Percentiles rank a stretch among this genome's conserved stretches.
Conservation (phyloP, 2,797 vertebrate species). For the Prunella strophiata region DNA sequence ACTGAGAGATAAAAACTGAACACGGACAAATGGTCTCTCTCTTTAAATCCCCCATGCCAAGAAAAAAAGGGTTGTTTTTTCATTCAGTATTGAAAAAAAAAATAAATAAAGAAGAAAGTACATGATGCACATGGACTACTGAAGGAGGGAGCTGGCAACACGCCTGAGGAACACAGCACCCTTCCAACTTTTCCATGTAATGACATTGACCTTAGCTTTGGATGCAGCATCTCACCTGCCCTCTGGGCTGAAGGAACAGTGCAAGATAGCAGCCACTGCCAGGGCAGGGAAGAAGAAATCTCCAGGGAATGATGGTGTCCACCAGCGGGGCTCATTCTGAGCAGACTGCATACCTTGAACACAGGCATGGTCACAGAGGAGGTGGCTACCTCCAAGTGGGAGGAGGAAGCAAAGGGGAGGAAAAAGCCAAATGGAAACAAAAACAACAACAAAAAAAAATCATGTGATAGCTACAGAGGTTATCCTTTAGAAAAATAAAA, state of each 20-base stretch:
- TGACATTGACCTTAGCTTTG: slow-evolving; percentile 60
- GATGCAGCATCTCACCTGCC: slow-evolving; percentile 59
- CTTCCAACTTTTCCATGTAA: slow-evolving; percentile 45
- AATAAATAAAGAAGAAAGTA: slow-evolving; percentile 12
- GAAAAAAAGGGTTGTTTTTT: slow-evolving; percentile 26
- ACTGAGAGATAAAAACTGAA: slow-evolving; percentile 47
- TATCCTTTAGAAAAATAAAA: slow-evolving; percentile 22
- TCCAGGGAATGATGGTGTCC: slow-evolving; percentile 30
- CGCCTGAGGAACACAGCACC: slow-evolving; percentile 25
- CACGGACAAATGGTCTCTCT: neutral
- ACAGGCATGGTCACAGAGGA: slow-evolving; percentile 49
- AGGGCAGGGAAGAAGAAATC: slow-evolving; percentile 69
- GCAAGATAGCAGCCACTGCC: slow-evolving; percentile 58
- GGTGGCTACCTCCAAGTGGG: slow-evolving; percentile 35
- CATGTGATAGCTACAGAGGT: slow-evolving; percentile 49
- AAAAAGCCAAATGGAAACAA: slow-evolving; percentile 65
- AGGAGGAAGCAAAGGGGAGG: slow-evolving; percentile 49
- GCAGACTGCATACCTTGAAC: slow-evolving; percentile 54
- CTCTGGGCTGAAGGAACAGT: slow-evolving; percentile 65
- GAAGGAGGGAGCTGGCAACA: slow-evolving; percentile 46
- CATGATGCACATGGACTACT: slow-evolving; percentile 26
- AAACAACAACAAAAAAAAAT: slow-evolving; percentile 32
- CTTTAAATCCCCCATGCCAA: neutral
- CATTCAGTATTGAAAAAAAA: neutral
- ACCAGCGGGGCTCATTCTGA: slow-evolving; percentile 53